A percentile compares a stretch with the other conserved stretches of the same genome.
phyloP scores from a whole-genome alignment of 2,888 invertebrate species.

The Patella pellucida region DNA sequence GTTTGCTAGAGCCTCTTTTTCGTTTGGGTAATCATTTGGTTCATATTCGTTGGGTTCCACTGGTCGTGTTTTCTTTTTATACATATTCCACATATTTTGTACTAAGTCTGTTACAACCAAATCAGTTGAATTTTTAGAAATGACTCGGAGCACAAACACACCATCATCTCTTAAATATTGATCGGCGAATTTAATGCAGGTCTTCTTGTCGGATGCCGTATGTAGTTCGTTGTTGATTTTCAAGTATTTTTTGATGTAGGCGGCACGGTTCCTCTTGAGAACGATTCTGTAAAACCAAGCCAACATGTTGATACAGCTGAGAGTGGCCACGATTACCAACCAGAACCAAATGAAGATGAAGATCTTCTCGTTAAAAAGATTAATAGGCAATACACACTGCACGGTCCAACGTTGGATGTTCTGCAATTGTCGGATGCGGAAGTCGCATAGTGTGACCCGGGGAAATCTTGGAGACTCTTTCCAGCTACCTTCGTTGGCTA shows the following conservation, averaged over 20 bases:
- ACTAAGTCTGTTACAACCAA: slow-evolving; percentile 45
- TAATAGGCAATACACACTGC: slow-evolving; percentile 63
- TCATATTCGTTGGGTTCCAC: slow-evolving; percentile 29
- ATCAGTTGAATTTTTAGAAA: slow-evolving; percentile 47
- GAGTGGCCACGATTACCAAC: slow-evolving; percentile 53
- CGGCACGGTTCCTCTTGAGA: slow-evolving; percentile 51
- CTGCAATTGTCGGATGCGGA: slow-evolving; percentile 59
- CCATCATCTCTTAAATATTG: slow-evolving; percentile 45
- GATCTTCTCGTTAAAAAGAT: slow-evolving; percentile 64
- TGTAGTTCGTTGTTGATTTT: slow-evolving; percentile 41
- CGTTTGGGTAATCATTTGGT: slow-evolving; percentile 24
- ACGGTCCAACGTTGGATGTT: slow-evolving; percentile 63
- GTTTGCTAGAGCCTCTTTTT: slow-evolving; percentile 32
- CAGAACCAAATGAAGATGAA: slow-evolving; percentile 67
- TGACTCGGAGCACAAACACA: slow-evolving; percentile 44
- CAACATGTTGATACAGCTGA: slow-evolving; percentile 47
- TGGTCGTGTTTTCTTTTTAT: slow-evolving; percentile 30
- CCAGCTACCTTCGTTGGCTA: slow-evolving; percentile 36
- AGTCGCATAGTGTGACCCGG: slow-evolving; percentile 62
- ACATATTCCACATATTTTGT: slow-evolving; percentile 40
- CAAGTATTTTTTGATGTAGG: slow-evolving; percentile 60
- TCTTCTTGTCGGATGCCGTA: slow-evolving; percentile 40
- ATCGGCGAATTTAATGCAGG: slow-evolving; percentile 44
- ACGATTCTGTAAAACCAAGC: slow-evolving; percentile 55
- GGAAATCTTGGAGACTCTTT: slow-evolving; percentile 58